phyloP scores from a whole-genome alignment of 23 tunicate species.

The Botrylloides violaceus region DNA sequence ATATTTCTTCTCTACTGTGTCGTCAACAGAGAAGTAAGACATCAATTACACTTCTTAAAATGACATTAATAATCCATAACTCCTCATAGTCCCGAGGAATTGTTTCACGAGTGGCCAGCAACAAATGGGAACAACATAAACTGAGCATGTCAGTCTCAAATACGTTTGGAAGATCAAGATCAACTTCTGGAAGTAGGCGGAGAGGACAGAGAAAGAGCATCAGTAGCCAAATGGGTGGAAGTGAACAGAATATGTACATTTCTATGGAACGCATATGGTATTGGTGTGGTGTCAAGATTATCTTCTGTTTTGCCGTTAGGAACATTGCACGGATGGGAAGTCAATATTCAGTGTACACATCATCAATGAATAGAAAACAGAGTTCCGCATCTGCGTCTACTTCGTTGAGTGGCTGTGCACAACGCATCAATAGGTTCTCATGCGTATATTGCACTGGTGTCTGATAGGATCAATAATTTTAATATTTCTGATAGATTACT shows the following conservation, averaged over 20 bases:
- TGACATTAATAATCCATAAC: too few species aligned
- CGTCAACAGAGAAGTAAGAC: conserved; percentile 57
- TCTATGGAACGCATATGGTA: too few species aligned
- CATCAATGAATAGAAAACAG: conserved; percentile 29
- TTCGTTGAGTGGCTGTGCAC: conserved; percentile 31
- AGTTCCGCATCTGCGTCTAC: conserved; percentile 42
- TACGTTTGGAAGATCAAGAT: conserved; percentile 20
- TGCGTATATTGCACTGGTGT: too few species aligned
- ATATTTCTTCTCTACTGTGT: conserved; percentile 72
- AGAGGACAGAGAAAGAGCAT: conserved; percentile 30
- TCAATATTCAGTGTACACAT: conserved; percentile 38
- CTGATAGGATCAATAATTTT: too few species aligned
- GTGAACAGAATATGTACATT: conserved; percentile 23
- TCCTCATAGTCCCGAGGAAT: conserved; percentile 33
- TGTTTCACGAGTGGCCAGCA: conserved; percentile 38
- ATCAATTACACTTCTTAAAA: too few species aligned
- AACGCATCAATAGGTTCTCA: conserved; percentile 31
- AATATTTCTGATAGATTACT: too few species aligned
- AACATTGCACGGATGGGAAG: conserved; percentile 27
- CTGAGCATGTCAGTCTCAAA: conserved; percentile 33
- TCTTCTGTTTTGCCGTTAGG: neutral
- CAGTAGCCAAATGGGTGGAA: conserved; percentile 40
- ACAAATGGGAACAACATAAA: conserved; percentile 61
- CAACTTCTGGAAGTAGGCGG: conserved; percentile 37
- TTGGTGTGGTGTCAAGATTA: neutral